Conservation (phyloP, 2,113 vertebrate species). For the Megaceryle torquata region DNA sequence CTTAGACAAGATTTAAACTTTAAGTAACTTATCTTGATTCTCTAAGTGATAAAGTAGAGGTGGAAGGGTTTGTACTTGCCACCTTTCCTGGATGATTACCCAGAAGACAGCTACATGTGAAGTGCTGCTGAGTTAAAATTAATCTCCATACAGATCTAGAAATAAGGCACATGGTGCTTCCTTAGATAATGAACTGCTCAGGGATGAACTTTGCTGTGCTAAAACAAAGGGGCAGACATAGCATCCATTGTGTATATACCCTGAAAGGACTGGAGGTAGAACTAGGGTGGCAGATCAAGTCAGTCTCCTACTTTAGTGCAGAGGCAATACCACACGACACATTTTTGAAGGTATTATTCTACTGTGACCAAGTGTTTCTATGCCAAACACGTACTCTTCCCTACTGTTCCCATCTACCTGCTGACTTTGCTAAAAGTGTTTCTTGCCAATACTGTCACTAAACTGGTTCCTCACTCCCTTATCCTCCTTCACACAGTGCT, state of each 20-base stretch:
- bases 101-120: accelerated
- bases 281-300: not conserved
- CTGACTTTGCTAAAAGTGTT: not conserved
- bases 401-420: not conserved
- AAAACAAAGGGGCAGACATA: not conserved
- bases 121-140: not conserved
- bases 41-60: not conserved
- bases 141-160: not conserved
- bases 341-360: not conserved
- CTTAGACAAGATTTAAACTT: not conserved
- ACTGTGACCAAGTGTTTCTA: not conserved
- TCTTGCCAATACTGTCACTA: not conserved
- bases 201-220: not conserved
- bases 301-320: not conserved
- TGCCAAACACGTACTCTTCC: accelerated
- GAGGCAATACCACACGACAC: too few relatives aligned
- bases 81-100: not conserved
- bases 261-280: not conserved
- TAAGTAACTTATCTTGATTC: not conserved
- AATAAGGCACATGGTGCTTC: not conserved
- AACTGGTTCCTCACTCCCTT: not conserved
- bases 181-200: not conserved
- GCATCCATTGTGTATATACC: accelerated
- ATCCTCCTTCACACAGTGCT: not conserved
- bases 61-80: not conserved